Base-by-base conservation (phyloP, 2,888 invertebrate genomes). In the Caenorhabditis doughertyi region DNA sequence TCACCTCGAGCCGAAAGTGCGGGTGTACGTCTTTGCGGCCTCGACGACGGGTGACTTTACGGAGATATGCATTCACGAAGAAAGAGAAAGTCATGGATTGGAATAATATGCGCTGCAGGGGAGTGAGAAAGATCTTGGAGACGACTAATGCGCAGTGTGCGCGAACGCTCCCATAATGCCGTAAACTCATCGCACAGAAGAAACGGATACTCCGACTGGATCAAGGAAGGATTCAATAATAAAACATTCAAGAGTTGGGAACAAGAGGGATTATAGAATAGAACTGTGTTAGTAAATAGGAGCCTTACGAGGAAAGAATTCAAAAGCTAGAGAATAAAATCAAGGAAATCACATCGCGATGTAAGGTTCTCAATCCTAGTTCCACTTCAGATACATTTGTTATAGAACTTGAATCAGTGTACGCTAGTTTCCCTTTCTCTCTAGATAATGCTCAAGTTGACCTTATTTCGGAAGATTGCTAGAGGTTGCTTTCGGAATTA, bases 1-100 rank as follows among this genome's bases (percentile, higher is more conserved):
- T 76, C 76, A 76, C 53, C 68, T 67, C 76, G 76, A 76, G 76
- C 76, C 47, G 67, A 76, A 76, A 76, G 76, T 76, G 60, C 76
- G 67, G 51, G 60, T 60, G 76, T 68, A 58, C 76, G 76, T 56
- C 74, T 65, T 51, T 64, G 51, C 60, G 76, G 68, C 67, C 74
- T 76, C 68, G 76, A 72, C 68, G 76, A 72, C 62, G 62, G 39
- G 60, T 72, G 72, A 76, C 76, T 76, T 67, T 60, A 68, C 76
- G 76, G 76, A 76, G 76, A 76, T 76, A 76, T 76, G 76, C 76
- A 60, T 60, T 76, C 55, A 55, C 23, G 55, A 21, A 21, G 55
- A 67, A 60, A 32, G 76, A 68, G 76, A 76, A 76, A 76, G 76
- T 76, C 73, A 42, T 49, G 76, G 60, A 76, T 76, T 58, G 60